phyloP scores from a whole-genome alignment of 2,113 vertebrate genomes.

The Cryptotis parvus region DNA sequence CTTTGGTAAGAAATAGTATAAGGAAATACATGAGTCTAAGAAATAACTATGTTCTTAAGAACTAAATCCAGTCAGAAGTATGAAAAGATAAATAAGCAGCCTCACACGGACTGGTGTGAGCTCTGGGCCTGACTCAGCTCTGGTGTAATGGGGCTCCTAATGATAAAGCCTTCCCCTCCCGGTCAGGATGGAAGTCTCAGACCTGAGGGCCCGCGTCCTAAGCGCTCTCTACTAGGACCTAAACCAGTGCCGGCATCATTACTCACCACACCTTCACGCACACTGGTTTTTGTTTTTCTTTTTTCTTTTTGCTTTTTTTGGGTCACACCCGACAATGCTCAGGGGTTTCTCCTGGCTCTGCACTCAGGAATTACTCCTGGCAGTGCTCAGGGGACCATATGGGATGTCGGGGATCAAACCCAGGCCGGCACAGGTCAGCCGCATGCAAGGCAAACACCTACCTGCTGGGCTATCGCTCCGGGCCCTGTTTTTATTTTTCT shows the following conservation, averaged over 20 bases:
- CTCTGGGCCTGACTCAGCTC: not conserved
- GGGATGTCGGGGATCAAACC: no score
- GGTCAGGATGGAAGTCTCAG: not conserved
- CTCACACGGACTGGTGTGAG: not conserved
- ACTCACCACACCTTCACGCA: not conserved
- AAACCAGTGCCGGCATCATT: slow-evolving; percentile 23
- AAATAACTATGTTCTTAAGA: not conserved
- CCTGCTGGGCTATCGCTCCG: no score
- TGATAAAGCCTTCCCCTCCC: not conserved
- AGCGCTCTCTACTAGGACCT: slow-evolving; percentile 46
- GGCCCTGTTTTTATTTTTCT: not conserved
- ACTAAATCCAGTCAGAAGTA: slow-evolving; percentile 26
- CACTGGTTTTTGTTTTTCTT: not conserved
- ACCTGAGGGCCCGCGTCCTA: slow-evolving; percentile 3
- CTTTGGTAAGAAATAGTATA: slow-evolving; percentile 5
- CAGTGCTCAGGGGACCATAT: no score
- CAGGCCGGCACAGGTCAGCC: no score
- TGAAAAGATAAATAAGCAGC: not conserved
- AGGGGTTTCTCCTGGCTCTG: no score
- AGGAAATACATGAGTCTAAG: slow-evolving; percentile 36
- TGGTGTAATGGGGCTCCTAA: no score
- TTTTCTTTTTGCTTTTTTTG: not conserved
- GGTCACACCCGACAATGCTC: no score
- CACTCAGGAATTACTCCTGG: no score
- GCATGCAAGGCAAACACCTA: no score